These are phyloP conservation scores for Cavia aperea DNA, from an alignment of 2,113 vertebrate species.

Conservation along the genomic window DNA sequence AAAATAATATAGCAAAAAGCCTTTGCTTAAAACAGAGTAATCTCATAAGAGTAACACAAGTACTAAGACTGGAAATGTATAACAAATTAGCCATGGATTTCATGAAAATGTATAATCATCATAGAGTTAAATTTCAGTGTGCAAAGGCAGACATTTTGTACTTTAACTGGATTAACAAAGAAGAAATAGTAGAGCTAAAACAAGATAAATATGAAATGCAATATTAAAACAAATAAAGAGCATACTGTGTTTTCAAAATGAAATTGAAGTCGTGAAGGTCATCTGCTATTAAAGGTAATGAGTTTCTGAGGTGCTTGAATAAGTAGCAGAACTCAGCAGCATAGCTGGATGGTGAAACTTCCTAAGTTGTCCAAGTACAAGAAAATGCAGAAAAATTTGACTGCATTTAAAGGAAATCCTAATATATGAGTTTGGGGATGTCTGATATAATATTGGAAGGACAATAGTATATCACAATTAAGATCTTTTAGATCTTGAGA, in stretches of 20 bases:
- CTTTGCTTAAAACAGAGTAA: not conserved
- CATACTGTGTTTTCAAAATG: conserved; percentile 4
- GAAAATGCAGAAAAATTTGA: not conserved
- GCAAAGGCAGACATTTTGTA: not conserved
- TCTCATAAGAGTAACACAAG: not conserved
- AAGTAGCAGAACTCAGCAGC: not conserved
- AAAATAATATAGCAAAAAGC: not conserved
- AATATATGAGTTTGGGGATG: not conserved
- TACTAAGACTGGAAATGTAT: not conserved
- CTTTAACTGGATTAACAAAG: conserved; percentile 20
- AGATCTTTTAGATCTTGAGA: not conserved
- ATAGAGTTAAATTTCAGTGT: conserved; percentile 18
- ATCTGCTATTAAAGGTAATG: conserved; percentile 12
- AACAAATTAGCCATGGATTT: conserved; percentile 21
- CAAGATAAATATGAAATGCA: not conserved
- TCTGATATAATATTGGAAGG: not conserved
- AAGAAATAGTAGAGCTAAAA: conserved; percentile 21
- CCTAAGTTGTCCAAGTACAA: not conserved
- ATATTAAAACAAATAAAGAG: conserved; percentile 16
- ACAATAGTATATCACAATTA: not conserved
- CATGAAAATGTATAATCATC: not conserved
- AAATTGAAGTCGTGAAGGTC: conserved; percentile 18
- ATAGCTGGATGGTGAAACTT: not conserved
- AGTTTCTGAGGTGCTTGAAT: conserved; percentile 11
- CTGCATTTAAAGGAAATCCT: not conserved